Base-by-base conservation (phyloP, 2,797 vertebrate species). In the Danio tinwini region DNA sequence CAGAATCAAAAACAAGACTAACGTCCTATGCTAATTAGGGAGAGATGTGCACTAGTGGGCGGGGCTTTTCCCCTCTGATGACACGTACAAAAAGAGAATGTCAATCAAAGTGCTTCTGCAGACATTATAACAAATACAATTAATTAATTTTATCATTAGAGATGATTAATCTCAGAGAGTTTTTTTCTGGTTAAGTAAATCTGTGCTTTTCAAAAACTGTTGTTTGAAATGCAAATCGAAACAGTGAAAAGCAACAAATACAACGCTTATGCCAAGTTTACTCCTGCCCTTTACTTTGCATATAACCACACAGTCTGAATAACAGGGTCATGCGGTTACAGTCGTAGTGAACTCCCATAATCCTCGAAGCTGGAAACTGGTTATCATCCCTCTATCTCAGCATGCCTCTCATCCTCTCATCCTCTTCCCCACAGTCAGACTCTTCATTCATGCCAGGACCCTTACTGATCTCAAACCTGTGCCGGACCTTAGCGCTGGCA, bases 321-420 rank as follows among this genome's bases (percentile, higher is more conserved):
- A 72, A 9, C 19, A n/a, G 37, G 17, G 13, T 40, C 10, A 5
- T 14, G 70, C 39, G 52, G 7, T 29, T 44, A n/a, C 19, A 56
- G 52, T 69, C 13, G 56, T 56, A 76, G 49, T 50, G 29, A 47
- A 42, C 17, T 16, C 62, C 63, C 75, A 74, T 87, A 89, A 86
- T 89, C 87, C 86, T 81, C 58, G 85, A 87, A 88, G 86, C 85
- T 90, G 87, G 87, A 81, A 74, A 0, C 7, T 65, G 69, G 79
- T 84, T 78, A 76, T 65, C 12, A 55, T 82, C 75, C 77, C 61
- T 80, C 64, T 86, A 19, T 78, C 70, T 61, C 64, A 53, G 68
- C 39, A 37, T 55, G 62, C 39, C 74, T 11, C 70, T 69, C 42
- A 53, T 70, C 75, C 70, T 76, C 52, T 75, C 61, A 53, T 78